These are phyloP conservation scores for Microcebus murinus DNA, from an alignment of 2,113 vertebrate genomes.

Conservation along the genomic window DNA sequence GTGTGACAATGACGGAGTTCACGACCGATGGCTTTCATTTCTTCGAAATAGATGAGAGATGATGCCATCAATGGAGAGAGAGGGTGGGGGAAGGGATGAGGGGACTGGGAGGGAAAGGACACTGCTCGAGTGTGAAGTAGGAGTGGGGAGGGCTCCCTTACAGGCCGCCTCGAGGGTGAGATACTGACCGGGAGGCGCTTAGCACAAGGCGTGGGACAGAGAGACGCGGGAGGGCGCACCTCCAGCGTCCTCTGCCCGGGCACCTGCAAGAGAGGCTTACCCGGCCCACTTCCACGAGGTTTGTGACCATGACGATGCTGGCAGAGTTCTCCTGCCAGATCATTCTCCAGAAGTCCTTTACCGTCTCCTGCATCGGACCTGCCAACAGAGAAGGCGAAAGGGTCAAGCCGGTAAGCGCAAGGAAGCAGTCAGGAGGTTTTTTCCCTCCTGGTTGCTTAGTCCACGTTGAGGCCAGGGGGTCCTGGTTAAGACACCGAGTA, in stretches of 20 bases:
- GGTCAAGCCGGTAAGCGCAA: not conserved
- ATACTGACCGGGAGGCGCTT: not conserved
- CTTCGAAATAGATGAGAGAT: slow-evolving; percentile 51
- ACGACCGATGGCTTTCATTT: not conserved
- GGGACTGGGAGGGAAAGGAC: slow-evolving; percentile 10
- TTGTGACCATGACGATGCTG: slow-evolving; percentile 99
- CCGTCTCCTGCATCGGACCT: slow-evolving; percentile 99
- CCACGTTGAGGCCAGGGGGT: not conserved
- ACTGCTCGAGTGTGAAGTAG: not conserved
- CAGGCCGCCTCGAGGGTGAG: not conserved
- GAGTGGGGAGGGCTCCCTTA: not conserved
- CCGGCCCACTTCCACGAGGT: slow-evolving; percentile 98
- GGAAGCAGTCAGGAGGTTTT: not conserved
- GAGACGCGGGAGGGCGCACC: not conserved
- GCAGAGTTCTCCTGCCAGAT: slow-evolving; percentile 98
- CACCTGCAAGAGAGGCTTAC: slow-evolving; percentile 85
- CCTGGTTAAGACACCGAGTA: not conserved
- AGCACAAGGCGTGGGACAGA: not conserved
- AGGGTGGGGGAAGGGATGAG: slow-evolving; percentile 26
- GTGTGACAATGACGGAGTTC: not conserved
- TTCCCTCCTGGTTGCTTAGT: not conserved
- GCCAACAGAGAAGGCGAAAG: slow-evolving; percentile 45
- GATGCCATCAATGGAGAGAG: not conserved
- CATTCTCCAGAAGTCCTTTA: slow-evolving; percentile 99
- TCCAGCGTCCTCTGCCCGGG: not conserved